Evolutionary conservation across 2,113 vertebrate species (phyloP), one percentile per base, ranked within the genome.

Genomic region (Andinoacara biseriatus): DNA sequence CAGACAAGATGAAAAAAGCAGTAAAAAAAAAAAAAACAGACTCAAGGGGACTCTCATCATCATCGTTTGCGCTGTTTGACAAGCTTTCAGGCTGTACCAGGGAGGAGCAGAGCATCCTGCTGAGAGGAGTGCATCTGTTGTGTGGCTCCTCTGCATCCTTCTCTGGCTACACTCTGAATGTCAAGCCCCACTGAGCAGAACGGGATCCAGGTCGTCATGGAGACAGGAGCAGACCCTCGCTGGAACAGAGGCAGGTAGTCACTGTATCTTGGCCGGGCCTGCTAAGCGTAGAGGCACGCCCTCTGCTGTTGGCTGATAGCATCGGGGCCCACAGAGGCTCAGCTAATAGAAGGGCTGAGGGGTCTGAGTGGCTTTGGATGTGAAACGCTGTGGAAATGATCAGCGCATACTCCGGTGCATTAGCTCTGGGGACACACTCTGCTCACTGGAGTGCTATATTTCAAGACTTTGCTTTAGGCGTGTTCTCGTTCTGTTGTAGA

Each of bases 201-300:
- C 92, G 84, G 91, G 88, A 90, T 92, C 89, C 88, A 81, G 92
- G 93, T 95, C 90, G 94, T 92, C 93, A 94, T 94, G 93, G 94
- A 93, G 93, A 94, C 91, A 93, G 90, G 86, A 90, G 90, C 90
- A 92, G 90, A 89, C 87, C 89, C 93, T 91, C 52, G 58, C 78
- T 88, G 88, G 85, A 93, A 93, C 88, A 94, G 92, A 93, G 90
- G 84, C 92, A 94, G 92, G 92, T 93, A 90, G 92, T 91, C 88
- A 91, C 54, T 89, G 87, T 83, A 89, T 89, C 86, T 93, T 90
- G 91, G 90, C 90, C 46, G 88, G 86, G 80, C 78, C 86, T 11
- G 63, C 89, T 77, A 74, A 60, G 88, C 7, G 87, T 78, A 56
- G 67, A 89, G 86, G 84, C 57, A 81, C 92, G 92, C 91, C 93